Base-by-base conservation (phyloP, 2,888 invertebrate genomes). In the Ethmia dodecea region DNA sequence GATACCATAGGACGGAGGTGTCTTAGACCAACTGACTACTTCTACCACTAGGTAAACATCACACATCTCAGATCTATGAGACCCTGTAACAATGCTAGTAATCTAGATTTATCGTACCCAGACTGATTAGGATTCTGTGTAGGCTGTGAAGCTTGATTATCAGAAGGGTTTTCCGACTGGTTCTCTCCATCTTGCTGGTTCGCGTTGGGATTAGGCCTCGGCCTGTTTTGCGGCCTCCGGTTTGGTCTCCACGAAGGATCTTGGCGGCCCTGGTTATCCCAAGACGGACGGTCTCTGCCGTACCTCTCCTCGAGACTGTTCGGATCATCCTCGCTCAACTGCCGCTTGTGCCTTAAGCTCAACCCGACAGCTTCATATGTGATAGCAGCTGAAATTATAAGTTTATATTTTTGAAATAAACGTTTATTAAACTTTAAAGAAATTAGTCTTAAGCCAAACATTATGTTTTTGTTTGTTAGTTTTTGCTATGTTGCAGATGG, bases 271-370 rank as follows among this genome's bases (percentile, higher is more conserved):
- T n/a, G n/a, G n/a, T n/a, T n/a, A n/a, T n/a, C n/a, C n/a, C n/a
- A n/a, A n/a, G n/a, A n/a, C 11, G 38, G 47, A 15, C 49, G 43
- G 16, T 50, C 44, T 49, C 48, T 60, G 5, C 64, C 73, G 14
- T 78, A 79, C 41, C 72, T 69, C 33, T 80, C 76, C 3, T 79
- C 78, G 32, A 79, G 43, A 9, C 56, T 43, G 1, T 57, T 49
- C 1, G 50, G 53, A 2, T 49, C 49, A 9, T 51, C 45, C 10
- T 44, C 38, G 14, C 31, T 18, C 2, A 50, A 30, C 39, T 79
- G 72, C 2, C 63, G 58, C 37, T 55, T 64, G 14, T 58, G 49
- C 35, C 73, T 62, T 12, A 63, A 40, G 36, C 44, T 48, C 52
- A 59, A 51, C 11, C 60, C 59, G 16, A 62, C 35, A 1, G 54